Evolutionary conservation across 2,113 vertebrate genomes (phyloP).

Genomic region (Paramisgurnus dabryanus): DNA sequence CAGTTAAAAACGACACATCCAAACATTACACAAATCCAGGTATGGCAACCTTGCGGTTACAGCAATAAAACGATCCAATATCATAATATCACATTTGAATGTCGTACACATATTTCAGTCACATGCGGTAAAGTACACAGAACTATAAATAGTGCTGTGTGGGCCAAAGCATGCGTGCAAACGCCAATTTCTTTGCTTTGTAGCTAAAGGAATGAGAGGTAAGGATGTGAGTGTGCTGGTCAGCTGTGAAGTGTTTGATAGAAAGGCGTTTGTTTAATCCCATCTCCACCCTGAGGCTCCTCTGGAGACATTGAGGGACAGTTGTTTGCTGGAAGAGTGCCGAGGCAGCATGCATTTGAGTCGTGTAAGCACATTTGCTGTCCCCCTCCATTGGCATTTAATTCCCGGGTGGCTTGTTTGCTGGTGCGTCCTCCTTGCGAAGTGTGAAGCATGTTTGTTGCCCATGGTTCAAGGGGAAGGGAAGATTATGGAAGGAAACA

Average conservation of each 20-base stretch:
- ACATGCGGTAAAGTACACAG: not conserved
- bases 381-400: not conserved
- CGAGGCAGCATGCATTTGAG: constrained; percentile 42
- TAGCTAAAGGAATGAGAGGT: not conserved
- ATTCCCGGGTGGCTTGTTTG: constrained; percentile 22
- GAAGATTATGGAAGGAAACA: constrained; percentile 2
- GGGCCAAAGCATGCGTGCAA: constrained; percentile 24
- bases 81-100: constrained; percentile 15
- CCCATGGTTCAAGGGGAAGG: constrained; percentile 17
- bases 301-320: constrained; percentile 42
- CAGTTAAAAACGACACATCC: not conserved
- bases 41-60: not conserved
- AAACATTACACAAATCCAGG: not conserved
- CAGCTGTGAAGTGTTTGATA: constrained; percentile 17
- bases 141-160: constrained; percentile 9
- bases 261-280: constrained; percentile 28
- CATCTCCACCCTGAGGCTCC: not conserved
- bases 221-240: not conserved
- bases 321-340: constrained; percentile 45
- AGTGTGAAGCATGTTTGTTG: constrained; percentile 10
- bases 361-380: constrained; percentile 48
- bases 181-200: not conserved
- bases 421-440: not conserved
- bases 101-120: constrained; percentile 11
- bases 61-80: not conserved